A percentile compares a stretch with the other conserved stretches of the same genome.
Conservation (phyloP, 2,888 invertebrate species). For the Xylota sylvarum region DNA sequence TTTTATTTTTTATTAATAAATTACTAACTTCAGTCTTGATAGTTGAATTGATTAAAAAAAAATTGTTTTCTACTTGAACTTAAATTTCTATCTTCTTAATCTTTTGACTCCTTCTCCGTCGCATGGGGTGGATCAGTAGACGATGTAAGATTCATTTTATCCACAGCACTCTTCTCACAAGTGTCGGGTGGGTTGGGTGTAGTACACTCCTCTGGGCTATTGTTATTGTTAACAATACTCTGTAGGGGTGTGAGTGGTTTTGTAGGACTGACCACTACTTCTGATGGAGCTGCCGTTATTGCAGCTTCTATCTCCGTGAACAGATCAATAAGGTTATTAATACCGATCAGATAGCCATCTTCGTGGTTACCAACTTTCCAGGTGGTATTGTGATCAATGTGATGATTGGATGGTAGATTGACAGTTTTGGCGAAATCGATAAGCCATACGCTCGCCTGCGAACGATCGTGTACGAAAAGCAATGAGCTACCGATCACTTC, state of each 20-base stretch:
- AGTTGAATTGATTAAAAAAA: slow-evolving; percentile 62
- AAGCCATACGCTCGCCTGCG: slow-evolving; percentile 96
- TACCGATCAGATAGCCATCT: slow-evolving; percentile 97
- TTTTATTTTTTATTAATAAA: slow-evolving; percentile 53
- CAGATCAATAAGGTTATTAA: slow-evolving; percentile 95
- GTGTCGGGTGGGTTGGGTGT: slow-evolving; percentile 28
- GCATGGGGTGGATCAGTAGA: not conserved
- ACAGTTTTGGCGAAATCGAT: slow-evolving; percentile 99
- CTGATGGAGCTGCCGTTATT: not conserved
- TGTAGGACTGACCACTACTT: not conserved
- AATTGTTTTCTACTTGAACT: slow-evolving; percentile 42
- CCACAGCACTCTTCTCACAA: not conserved
- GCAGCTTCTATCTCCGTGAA: slow-evolving; percentile 85
- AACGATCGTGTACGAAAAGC: slow-evolving; percentile 96
- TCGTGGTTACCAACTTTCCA: slow-evolving; percentile 99
- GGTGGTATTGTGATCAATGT: slow-evolving; percentile 91
- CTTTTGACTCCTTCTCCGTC: slow-evolving; percentile 6
- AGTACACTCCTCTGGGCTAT: slow-evolving; percentile 32
- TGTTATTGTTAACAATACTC: slow-evolving; percentile 17
- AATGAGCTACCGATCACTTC: slow-evolving; percentile 98
- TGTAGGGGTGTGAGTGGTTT: slow-evolving; percentile 9
- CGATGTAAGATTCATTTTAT: slow-evolving; percentile 1
- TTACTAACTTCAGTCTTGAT: slow-evolving; percentile 74
- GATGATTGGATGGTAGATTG: slow-evolving; percentile 90
- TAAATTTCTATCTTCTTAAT: slow-evolving; percentile 17